Conservation (phyloP, 2,888 invertebrate genomes). For the Apodemia mormo region DNA sequence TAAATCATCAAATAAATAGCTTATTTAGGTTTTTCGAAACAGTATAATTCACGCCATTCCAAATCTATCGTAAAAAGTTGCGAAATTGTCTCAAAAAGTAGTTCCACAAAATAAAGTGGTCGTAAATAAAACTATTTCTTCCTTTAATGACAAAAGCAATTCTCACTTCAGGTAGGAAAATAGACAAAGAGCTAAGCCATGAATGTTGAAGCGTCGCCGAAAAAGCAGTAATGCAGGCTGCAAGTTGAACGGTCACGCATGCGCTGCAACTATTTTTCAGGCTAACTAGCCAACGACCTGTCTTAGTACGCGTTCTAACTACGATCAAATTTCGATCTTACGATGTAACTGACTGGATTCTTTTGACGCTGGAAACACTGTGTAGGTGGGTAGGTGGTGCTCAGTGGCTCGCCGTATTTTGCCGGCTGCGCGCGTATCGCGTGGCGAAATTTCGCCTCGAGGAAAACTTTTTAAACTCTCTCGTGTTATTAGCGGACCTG, state of each 20-base stretch:
- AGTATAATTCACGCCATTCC: not conserved
- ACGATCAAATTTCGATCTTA: conserved; percentile 80
- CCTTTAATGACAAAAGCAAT: conserved; percentile 13
- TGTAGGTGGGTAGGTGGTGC: conserved; percentile 39
- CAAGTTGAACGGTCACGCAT: conserved; percentile 62
- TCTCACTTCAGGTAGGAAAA: not conserved
- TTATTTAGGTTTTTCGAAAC: not conserved
- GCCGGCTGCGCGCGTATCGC: conserved; percentile 51
- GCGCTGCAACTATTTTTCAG: conserved; percentile 47
- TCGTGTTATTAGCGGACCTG: conserved; percentile 26
- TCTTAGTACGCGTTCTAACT: conserved; percentile 70
- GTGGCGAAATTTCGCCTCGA: not conserved
- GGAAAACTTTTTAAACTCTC: conserved; percentile 61
- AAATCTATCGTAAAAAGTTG: conserved; percentile 1
- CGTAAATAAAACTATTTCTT: conserved; percentile 13
- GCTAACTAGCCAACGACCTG: conserved; percentile 66
- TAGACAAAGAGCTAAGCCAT: conserved; percentile 10
- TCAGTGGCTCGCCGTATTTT: conserved; percentile 57
- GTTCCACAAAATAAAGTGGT: conserved; percentile 6
- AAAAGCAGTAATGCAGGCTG: conserved; percentile 47
- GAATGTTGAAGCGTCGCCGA: conserved; percentile 24
- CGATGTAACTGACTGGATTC: conserved; percentile 69
- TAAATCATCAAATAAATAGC: no score
- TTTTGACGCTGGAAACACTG: conserved; percentile 54
- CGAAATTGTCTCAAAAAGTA: not conserved